Evolutionary conservation across 2,113 vertebrate species (phyloP).

Genomic region (Cottus gobio): DNA sequence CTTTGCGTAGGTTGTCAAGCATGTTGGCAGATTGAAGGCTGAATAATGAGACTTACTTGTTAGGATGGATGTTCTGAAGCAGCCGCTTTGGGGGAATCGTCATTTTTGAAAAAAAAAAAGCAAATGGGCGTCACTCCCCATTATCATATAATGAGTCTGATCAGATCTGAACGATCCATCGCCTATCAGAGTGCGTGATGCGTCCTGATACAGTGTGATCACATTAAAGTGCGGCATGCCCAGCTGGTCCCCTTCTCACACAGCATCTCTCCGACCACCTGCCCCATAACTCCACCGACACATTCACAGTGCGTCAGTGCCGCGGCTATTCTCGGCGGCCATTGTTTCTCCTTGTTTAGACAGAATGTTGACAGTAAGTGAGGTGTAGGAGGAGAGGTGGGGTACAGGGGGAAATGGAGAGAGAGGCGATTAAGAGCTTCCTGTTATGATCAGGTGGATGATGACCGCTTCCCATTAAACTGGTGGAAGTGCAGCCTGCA

Average conservation of each 20-base stretch:
- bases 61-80: not conserved
- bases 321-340: conserved; percentile 66
- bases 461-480: conserved; percentile 8
- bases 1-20: not conserved
- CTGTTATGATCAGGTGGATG: conserved; percentile 34
- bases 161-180: conserved; percentile 9
- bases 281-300: conserved; percentile 62
- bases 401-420: not conserved
- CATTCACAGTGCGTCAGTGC: conserved; percentile 51
- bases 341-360: conserved; percentile 60
- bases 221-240: conserved; percentile 47
- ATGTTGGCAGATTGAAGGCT: not conserved
- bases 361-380: conserved; percentile 61
- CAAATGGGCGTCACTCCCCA: not conserved
- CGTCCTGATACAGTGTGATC: conserved; percentile 45
- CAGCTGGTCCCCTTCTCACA: conserved; percentile 63
- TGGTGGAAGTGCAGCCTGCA: not conserved
- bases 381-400: conserved; percentile 26
- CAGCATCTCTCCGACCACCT: conserved; percentile 58
- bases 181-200: conserved; percentile 10
- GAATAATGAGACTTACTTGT: not conserved
- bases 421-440: conserved; percentile 44
- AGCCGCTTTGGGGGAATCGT: not conserved
- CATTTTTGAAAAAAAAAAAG: not conserved
- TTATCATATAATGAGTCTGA: conserved; percentile 18